These are phyloP conservation scores for Drosophila phalerata DNA, from an alignment of 2,888 invertebrate species.

Conservation along the genomic window DNA sequence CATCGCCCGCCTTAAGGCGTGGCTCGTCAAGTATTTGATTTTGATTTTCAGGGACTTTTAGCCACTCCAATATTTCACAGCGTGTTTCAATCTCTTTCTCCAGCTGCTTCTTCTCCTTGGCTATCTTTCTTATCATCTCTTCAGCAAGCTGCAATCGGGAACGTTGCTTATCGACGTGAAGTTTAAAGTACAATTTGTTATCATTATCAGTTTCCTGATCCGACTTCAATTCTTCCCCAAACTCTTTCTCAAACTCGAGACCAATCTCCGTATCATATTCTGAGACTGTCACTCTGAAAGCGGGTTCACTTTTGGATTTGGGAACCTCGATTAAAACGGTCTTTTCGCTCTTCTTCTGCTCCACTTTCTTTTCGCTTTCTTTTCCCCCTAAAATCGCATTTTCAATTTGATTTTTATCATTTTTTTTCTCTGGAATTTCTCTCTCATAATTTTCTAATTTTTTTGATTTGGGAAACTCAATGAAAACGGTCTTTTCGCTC, in stretches of 20 bases:
- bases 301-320: background rate
- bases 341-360: background rate
- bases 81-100: background rate
- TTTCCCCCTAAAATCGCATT: background rate
- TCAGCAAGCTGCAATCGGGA: background rate
- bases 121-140: background rate
- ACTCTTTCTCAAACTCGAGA: background rate
- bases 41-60: background rate
- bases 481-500: no score
- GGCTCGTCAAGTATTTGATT: background rate
- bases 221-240: background rate
- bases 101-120: background rate
- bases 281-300: background rate
- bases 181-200: background rate
- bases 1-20: background rate
- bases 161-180: background rate
- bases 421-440: background rate
- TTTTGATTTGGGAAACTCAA: no score
- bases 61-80: background rate
- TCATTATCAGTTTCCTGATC: background rate
- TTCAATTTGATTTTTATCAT: background rate
- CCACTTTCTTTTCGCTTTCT: background rate
- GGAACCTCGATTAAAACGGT: background rate
- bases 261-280: constrained; percentile 3
- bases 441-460: no score